Evolutionary conservation across 2,113 vertebrate genomes (phyloP), one percentile per base, ranked within the genome.

Genomic region (Carlito syrichta): DNA sequence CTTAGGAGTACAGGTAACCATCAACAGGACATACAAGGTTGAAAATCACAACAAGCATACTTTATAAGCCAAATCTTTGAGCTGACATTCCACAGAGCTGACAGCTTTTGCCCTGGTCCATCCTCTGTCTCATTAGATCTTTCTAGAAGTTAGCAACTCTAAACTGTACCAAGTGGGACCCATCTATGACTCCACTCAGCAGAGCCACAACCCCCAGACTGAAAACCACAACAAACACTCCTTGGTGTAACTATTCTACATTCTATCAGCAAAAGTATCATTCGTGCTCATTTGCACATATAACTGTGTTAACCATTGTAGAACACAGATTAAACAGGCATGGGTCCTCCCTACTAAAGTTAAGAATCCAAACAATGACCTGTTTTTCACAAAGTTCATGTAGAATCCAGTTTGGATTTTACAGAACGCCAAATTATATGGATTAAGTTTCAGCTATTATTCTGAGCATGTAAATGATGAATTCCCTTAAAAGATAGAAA

Each of bases 401-500:
- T 0, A 63, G 62, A 92, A 69, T 30, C 22, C 19, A 94, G 9
- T 38, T 54, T 90, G 77, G 63, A 90, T 87, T 90, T 87, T 58
- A 94, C 38, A 68, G 52, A 84, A 22, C 30, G 84, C 30, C 77
- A 62, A 60, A 89, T 93, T 50, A 50, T 63, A 14, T 16, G 90
- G 89, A 58, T 60, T 48, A 23, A 35, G 60, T 74, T 96, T 93
- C 68, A 89, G 52, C 40, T 82, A 74, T 32, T 92, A 73, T 30
- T 45, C 92, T 50, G 66, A 87, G 76, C 94, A 90, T 60, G 54
- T 86, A 85, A 85, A 43, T 89, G 52, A 77, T 50, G 45, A 35
- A 68, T 89, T 86, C 32, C 71, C 58, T 50, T 52, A 85, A 92
- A n/a, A 89, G 83, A 84, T 25, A 82, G 66, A 91, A 35, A 77